Evolutionary conservation across 2,797 vertebrate species (phyloP).

Genomic region (Xiphophorus birchmanni): DNA sequence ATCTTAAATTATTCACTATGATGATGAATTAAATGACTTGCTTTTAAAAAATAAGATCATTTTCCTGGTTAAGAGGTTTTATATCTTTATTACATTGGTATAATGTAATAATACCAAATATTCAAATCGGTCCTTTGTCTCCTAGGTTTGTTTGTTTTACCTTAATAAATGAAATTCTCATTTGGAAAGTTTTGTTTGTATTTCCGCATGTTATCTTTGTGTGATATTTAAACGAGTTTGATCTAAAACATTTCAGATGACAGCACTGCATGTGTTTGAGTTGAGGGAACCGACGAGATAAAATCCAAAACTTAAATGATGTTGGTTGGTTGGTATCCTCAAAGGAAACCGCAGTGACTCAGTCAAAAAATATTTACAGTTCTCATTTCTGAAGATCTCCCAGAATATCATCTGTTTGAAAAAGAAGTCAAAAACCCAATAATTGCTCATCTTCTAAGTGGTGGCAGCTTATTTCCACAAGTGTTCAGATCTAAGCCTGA

Average conservation of each 20-base stretch:
- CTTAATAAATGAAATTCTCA: neutral
- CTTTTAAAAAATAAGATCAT: neutral
- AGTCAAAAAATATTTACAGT: constrained; percentile 21
- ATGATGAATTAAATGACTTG: neutral
- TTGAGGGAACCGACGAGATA: constrained; percentile 3
- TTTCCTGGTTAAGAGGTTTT: neutral
- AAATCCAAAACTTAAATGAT: neutral
- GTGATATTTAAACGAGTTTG: neutral
- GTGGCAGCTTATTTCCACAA: constrained; percentile 23
- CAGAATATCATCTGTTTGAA: constrained; percentile 12
- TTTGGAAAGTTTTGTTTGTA: neutral
- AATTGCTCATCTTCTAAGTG: constrained; percentile 39
- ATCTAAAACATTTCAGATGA: neutral
- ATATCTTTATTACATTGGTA: neutral
- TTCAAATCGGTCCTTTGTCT: neutral
- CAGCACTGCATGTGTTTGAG: neutral
- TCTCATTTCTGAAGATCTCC: constrained; percentile 2
- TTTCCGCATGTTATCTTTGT: neutral
- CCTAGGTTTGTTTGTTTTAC: neutral
- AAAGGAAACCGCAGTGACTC: constrained; percentile 2
- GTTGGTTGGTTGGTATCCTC: neutral
- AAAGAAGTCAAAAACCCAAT: constrained; percentile 33
- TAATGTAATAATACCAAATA: neutral
- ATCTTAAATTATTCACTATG: neutral
- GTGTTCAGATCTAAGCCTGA: constrained; percentile 11